Evolutionary conservation across 2,888 invertebrate genomes (phyloP), one percentile per base, ranked within the genome.

Genomic region (Tribolium freemani): DNA sequence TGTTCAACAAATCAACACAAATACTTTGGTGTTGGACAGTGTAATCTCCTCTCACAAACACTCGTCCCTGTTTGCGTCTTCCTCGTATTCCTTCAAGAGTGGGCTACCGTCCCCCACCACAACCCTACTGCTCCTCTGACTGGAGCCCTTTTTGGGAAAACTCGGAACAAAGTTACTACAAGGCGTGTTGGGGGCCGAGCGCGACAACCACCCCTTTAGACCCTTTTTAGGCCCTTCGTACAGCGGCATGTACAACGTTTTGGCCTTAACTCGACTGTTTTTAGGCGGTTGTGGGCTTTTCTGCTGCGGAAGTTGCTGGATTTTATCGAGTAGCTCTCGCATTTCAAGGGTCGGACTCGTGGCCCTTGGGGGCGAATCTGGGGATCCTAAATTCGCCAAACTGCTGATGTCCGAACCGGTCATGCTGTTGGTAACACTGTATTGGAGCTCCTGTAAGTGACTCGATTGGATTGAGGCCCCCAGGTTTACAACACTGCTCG

Each of bases 311-410:
- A 88, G 88, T 84, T 93, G 91, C 77, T 92, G 91, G 72, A 94
- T 92, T 86, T 92, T 92, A 79, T 92, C 91, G 68, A 93, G 88
- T 21, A 94, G 89, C 79, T 94, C 94, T 60, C 91, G 89, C 75
- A 93, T 91, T 82, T 93, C 92, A 76, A 91, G 89, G 8, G 94
- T 94, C 3, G 95, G 95, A 82, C 94, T 94, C n/a, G 94, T 95
- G 1, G 94, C 93, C 78, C 92, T 90, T 0, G 94, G 94, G 0
- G 95, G 94, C 0, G 95, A 94, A 77, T 90, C 90, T 26, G 91
- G 91, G 5, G 92, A 91, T 56, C 91, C 91, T 71, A 90, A 84
- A 81, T 92, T 92, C 5, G 91, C 90, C 77, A 92, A 85, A 83
- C 92, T 92, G 81, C 92, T 92, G 69, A 92, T 90, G 80, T 91